Base-by-base conservation (phyloP, 2,888 invertebrate genomes). In the Macrophya annulata region DNA sequence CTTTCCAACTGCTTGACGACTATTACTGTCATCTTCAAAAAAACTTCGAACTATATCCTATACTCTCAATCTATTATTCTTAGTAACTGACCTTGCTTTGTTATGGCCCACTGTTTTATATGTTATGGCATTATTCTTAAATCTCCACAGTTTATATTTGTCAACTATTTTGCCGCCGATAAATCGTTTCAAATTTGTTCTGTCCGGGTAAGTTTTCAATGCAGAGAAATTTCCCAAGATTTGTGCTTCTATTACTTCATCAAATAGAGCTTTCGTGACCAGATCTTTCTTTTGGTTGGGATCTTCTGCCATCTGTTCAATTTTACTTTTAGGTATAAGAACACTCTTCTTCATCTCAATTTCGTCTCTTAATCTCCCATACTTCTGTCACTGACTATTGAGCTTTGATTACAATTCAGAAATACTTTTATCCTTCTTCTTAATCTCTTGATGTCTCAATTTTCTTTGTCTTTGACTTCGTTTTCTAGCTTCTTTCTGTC, bases 21-120 rank as follows among this genome's bases (percentile, higher is more conserved):
- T 89, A 84, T 90, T 89, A 55, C 87, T 86, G 89, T 90, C 88
- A 86, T 90, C 86, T 88, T 90, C 89, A 86, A 86, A 89, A 82
- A 89, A 90, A 62, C 40, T 45, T 4, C 21, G 9, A 21, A 74
- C 31, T 79, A 74, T 37, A 21, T 48, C 43, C 21, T 10, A 21
- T 74, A 45, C 45, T 21, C 12, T 21, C 48, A 45, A 25, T 4
- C 12, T 45, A 40, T 17, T 37, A n/a, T 74, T 74, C 31, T 40
- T 71, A 43, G 25, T 9, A 31, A 62, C 31, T 62, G 31, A 31
- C 62, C 25, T 40, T 43, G 17, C 6, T 71, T 71, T 71, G 37
- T 71, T 71, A n/a, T 40, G 17, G 71, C 37, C 71, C 71, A 71
- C 40, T 71, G 17, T 71, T 40, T 71, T 40, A 43, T 71, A 74